Percentiles rank a stretch among this genome's conserved stretches.
Evolutionary conservation across 2,797 vertebrate species (phyloP).

Genomic region (Chaenodraco wilsoni): DNA sequence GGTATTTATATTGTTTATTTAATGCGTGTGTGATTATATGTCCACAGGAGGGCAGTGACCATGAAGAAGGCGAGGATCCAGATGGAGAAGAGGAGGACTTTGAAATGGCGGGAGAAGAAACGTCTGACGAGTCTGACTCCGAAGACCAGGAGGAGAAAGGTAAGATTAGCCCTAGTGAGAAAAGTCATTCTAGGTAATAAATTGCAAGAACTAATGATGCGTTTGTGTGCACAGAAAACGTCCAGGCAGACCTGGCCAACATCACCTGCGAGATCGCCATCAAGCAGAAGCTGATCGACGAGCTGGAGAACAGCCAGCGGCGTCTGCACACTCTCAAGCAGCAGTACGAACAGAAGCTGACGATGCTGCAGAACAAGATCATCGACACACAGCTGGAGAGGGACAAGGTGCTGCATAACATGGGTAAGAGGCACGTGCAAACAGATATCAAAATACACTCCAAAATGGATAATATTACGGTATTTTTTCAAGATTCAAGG

Average conservation of each 20-base stretch:
- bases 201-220: neutral
- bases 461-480: neutral
- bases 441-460: neutral
- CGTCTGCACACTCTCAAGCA: conserved; percentile 94
- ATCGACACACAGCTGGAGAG: conserved; percentile 95
- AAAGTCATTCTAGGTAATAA: accelerated
- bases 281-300: conserved; percentile 97
- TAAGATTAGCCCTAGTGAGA: conserved; percentile 47
- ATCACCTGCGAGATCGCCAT: conserved; percentile 99
- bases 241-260: conserved; percentile 95
- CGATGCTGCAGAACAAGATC: conserved; percentile 96
- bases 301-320: conserved; percentile 96
- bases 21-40: neutral
- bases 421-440: conserved; percentile 81
- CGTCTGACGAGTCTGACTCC: conserved; percentile 94
- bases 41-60: conserved; percentile 89
- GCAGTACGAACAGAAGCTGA: conserved; percentile 97
- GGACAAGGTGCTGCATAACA: conserved; percentile 94
- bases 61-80: conserved; percentile 90
- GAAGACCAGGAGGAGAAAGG: conserved; percentile 97
- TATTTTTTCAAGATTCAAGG: neutral
- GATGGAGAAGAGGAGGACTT: conserved; percentile 94
- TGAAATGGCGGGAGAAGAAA: conserved; percentile 90
- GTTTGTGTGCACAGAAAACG: conserved; percentile 85
- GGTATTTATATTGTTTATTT: neutral